These are phyloP conservation scores for Xenentodon cancila DNA, from an alignment of 2,797 vertebrate genomes.

Conservation along the genomic window DNA sequence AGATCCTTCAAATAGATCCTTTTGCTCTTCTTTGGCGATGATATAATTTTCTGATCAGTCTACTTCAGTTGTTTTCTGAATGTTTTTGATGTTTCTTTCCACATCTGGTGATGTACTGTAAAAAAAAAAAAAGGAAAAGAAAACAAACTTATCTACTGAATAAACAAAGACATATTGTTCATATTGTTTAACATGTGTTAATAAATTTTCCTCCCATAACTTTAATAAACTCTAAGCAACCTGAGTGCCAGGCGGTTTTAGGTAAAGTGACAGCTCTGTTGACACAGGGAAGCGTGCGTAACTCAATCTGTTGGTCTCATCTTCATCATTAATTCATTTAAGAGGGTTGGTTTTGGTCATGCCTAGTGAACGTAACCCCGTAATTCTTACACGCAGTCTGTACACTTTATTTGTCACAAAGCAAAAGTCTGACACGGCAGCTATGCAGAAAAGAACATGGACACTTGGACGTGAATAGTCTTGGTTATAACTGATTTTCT, in stretches of 20 bases:
- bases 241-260: constrained; percentile 15
- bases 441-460: background rate
- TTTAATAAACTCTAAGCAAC: constrained; percentile 19
- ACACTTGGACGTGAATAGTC: background rate
- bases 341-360: constrained; percentile 56
- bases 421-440: background rate
- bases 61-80: background rate
- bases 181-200: background rate
- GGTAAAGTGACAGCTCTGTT: constrained; percentile 40
- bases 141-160: background rate
- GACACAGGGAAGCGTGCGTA: constrained; percentile 37
- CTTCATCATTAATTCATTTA: constrained; percentile 74
- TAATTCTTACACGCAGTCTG: constrained; percentile 27
- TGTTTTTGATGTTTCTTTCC: constrained; percentile 21
- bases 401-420: constrained; percentile 4
- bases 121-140: background rate
- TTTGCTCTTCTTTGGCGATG: constrained; percentile 11
- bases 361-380: background rate
- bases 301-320: constrained; percentile 52
- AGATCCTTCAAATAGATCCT: constrained; percentile 38
- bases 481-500: background rate
- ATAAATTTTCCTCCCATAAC: background rate
- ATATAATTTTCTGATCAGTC: constrained; percentile 10
- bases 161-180: background rate
- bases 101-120: background rate